Percentiles rank a stretch among this genome's conserved stretches.
phyloP scores from a whole-genome alignment of 2,797 vertebrate genomes.

The Trachops cirrhosus region DNA sequence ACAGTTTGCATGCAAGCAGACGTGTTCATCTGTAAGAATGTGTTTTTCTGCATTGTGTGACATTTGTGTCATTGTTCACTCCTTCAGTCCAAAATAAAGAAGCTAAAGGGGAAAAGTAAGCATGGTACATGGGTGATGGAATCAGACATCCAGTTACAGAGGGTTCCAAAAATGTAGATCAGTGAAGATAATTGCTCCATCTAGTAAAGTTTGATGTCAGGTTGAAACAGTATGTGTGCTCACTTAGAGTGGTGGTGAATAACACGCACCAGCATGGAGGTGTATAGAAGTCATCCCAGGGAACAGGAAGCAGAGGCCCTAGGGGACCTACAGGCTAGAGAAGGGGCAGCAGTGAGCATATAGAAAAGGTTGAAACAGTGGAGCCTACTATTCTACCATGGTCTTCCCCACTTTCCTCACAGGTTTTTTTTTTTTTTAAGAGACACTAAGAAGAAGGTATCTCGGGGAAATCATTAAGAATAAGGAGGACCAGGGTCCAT shows the following conservation, averaged over 20 bases:
- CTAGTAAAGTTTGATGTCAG: neutral
- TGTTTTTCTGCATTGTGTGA: neutral
- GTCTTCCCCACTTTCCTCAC: neutral
- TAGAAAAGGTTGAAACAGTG: neutral
- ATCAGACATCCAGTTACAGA: neutral
- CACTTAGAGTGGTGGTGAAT: neutral
- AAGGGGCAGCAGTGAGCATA: neutral
- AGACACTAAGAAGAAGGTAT: neutral
- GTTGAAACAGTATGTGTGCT: neutral
- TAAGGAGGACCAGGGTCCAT: neutral
- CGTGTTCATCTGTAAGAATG: neutral
- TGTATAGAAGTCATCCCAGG: neutral
- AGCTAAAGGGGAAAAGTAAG: neutral
- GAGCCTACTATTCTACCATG: neutral
- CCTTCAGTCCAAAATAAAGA: neutral
- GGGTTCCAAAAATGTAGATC: neutral
- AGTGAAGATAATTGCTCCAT: neutral
- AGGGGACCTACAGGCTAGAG: neutral
- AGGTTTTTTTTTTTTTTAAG: neutral
- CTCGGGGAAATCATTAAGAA: neutral
- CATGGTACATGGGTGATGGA: neutral
- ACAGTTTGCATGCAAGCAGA: constrained; percentile 33
- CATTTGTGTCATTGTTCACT: neutral
- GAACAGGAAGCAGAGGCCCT: neutral
- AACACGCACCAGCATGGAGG: neutral